Evolutionary conservation across 2,113 vertebrate species (phyloP), one percentile per base, ranked within the genome.

Genomic region (Rhinichthys klamathensis): DNA sequence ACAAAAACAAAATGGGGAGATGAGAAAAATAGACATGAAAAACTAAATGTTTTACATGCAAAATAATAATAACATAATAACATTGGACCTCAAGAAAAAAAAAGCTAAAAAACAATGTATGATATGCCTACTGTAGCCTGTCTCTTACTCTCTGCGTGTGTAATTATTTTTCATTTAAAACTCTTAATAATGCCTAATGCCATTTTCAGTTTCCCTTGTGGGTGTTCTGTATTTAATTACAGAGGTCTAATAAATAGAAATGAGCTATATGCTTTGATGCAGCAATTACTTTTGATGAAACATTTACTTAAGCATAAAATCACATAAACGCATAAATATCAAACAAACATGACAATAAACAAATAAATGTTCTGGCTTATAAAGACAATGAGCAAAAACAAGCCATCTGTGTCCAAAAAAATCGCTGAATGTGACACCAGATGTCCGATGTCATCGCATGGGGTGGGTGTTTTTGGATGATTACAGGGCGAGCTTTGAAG

Each of bases 401-500:
- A 80, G 78, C 38, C 41, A 25, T 27, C 60, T 65, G 35, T 80
- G 58, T 30, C 44, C 11, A 81, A 69, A 69, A 6, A 81, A 81
- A 18, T 46, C 41, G 4, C 38, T n/a, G 58, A 41, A 81, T 51
- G 44, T 51, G 61, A 81, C 80, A 81, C 61, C 80, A 81, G 80
- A 81, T 81, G 80, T 69, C 80, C 10, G 27, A 21, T 18, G 44
- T 2, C 16, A 49, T 69, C 25, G 23, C 80, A 21, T 13, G 27
- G 80, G 80, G 61, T 51, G 80, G 61, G 80, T 81, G 80, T 69
- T 51, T 51, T 51, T 81, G 61, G 80, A 81, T 81, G 80, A 81
- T 69, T 81, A 49, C 6, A 81, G 44, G 60, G 80, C 0, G 80
- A 81, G 80, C 63, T 67, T 81, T 69, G 44, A 81, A 51, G 44